phyloP scores from a whole-genome alignment of 2,113 vertebrate genomes.

The Pantherophis guttatus region DNA sequence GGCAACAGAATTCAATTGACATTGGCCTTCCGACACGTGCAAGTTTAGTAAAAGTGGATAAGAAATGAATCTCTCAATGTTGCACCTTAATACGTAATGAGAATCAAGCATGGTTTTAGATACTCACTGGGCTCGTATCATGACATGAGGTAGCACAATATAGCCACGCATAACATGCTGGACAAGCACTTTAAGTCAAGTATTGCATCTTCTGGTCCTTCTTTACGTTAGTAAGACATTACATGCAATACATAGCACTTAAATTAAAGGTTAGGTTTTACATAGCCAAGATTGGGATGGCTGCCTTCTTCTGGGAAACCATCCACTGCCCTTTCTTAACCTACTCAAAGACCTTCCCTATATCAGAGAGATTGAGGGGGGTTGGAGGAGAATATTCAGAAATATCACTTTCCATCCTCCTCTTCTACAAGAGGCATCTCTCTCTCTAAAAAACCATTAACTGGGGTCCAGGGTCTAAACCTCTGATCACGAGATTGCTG shows the following conservation, averaged over 20 bases:
- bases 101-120: background rate
- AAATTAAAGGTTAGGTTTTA: background rate
- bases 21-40: background rate
- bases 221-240: background rate
- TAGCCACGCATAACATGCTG: background rate
- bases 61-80: background rate
- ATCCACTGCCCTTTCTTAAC: background rate
- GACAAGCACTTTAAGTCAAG: background rate
- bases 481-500: background rate
- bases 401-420: background rate
- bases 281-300: background rate
- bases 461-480: background rate
- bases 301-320: background rate
- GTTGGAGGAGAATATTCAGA: background rate
- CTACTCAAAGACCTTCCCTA: background rate
- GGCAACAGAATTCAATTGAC: background rate
- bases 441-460: background rate
- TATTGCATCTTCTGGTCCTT: background rate
- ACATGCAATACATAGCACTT: background rate
- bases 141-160: background rate
- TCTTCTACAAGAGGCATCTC: background rate
- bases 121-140: background rate
- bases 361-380: background rate
- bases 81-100: background rate
- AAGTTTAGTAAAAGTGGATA: background rate